Evolutionary conservation across 35 echinoderm and acorn worm genomes (phyloP).

Genomic region (Ophioderma brevispina): DNA sequence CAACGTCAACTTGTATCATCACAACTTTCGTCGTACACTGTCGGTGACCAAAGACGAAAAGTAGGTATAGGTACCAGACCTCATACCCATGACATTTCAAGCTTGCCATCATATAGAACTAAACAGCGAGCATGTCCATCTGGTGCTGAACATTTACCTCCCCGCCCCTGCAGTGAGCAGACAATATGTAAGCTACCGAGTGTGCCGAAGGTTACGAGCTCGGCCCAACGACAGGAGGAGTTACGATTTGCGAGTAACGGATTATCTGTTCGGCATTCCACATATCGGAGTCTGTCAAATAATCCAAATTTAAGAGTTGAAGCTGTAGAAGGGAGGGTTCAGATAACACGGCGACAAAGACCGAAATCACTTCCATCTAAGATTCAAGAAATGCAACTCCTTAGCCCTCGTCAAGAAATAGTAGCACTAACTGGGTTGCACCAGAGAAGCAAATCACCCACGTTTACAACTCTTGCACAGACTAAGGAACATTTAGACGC

Average conservation of each 20-base stretch:
- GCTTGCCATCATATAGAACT: neutral
- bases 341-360: conserved; percentile 1
- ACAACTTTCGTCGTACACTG: neutral
- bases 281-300: conserved; percentile 11
- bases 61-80: neutral
- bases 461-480: conserved; percentile 1
- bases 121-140: neutral
- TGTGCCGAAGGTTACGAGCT: neutral
- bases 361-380: conserved; percentile 19
- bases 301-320: conserved; percentile 24
- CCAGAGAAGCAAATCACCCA: conserved; percentile 12
- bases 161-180: neutral
- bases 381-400: neutral
- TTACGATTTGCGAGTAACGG: neutral
- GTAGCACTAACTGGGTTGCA: neutral
- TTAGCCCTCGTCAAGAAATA: neutral
- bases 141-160: neutral
- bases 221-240: too few relatives aligned
- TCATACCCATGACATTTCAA: neutral
- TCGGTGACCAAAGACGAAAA: neutral
- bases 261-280: neutral
- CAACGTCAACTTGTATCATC: neutral
- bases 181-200: neutral
- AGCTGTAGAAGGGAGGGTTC: conserved; percentile 7
- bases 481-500: conserved; percentile 21